A percentile compares a stretch with the other conserved stretches of the same genome.
Evolutionary conservation across 2,888 invertebrate genomes (phyloP).

Genomic region (Stenoptilia bipunctidactyla): DNA sequence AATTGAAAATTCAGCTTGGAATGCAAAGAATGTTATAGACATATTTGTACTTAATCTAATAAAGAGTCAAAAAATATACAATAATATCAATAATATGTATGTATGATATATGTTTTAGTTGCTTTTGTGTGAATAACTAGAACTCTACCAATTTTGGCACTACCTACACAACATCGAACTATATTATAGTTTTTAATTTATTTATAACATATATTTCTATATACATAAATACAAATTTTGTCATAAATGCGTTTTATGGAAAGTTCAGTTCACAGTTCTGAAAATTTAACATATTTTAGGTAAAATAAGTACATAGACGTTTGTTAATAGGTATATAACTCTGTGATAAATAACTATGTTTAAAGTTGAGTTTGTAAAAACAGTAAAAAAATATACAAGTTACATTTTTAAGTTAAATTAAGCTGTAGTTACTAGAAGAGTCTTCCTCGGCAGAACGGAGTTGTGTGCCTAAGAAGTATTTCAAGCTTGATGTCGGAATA

Average conservation of each 20-base stretch:
- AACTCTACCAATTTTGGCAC: not conserved
- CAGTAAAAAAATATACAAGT: no score
- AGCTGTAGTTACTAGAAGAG: conserved; percentile 1
- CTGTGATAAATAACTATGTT: no score
- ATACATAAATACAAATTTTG: not conserved
- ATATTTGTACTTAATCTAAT: conserved; percentile 11
- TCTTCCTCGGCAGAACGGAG: not conserved
- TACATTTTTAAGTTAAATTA: not conserved
- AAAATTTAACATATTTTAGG: no score
- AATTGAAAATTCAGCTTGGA: not conserved
- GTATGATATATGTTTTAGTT: not conserved
- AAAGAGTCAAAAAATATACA: conserved; percentile 15
- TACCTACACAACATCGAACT: not conserved
- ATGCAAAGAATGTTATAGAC: not conserved
- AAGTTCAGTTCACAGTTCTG: no score
- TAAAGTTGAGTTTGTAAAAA: no score
- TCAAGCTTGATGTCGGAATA: not conserved
- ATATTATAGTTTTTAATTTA: no score
- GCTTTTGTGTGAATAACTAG: not conserved
- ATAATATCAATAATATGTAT: conserved; percentile 10
- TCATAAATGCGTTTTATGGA: no score
- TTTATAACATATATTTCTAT: not conserved
- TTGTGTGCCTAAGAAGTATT: no score
- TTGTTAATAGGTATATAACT: no score
- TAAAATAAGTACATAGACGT: no score